phyloP scores from a whole-genome alignment of 92 coral and sea anemone species.

The Heteractis magnifica region DNA sequence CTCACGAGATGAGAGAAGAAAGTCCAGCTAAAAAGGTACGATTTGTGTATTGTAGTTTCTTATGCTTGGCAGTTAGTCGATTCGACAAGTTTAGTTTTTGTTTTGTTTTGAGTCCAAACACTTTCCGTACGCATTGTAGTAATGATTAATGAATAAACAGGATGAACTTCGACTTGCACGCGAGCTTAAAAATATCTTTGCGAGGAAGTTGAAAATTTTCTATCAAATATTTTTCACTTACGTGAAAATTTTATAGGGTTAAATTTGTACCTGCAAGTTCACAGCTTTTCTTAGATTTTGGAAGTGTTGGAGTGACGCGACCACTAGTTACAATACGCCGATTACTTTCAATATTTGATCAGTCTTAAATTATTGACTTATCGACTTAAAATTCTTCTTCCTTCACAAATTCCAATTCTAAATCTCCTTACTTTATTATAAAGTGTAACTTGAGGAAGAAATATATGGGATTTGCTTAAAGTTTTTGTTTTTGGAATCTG shows the following conservation, averaged over 20 bases:
- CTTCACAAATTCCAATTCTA: background rate
- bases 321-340: too few species aligned
- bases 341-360: background rate
- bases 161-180: background rate
- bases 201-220: background rate
- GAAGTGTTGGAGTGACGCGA: background rate
- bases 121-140: background rate
- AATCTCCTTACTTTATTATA: background rate
- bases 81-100: background rate
- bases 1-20: constrained; percentile 74
- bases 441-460: background rate
- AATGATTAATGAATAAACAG: background rate
- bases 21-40: constrained; percentile 66
- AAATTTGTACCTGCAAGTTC: background rate
- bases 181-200: background rate
- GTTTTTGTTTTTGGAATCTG: background rate
- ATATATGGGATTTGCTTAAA: background rate
- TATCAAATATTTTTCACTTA: background rate
- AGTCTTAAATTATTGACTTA: background rate
- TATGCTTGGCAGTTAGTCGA: background rate
- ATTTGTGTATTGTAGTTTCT: background rate
- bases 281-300: too few species aligned
- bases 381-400: background rate
- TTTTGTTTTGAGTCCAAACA: background rate
- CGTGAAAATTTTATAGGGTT: background rate